These are phyloP conservation scores for Argynnis bischoffii DNA, from an alignment of 2,888 invertebrate genomes.

Conservation along the genomic window DNA sequence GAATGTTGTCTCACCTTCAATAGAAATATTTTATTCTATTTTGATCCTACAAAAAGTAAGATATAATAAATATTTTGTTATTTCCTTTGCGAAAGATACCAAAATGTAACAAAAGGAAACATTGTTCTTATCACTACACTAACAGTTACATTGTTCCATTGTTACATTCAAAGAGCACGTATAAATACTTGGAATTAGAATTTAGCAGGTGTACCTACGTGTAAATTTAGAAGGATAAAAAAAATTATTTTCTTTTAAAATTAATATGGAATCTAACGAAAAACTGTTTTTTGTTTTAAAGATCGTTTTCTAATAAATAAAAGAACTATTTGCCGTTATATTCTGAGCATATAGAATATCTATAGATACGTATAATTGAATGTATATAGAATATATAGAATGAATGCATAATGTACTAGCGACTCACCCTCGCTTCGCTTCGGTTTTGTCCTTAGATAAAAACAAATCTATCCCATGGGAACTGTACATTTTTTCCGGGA, in stretches of 20 bases:
- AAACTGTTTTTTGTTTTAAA: too few relatives aligned
- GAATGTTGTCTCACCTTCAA: not conserved
- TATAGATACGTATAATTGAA: too few relatives aligned
- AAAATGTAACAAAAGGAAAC: constrained; percentile 21
- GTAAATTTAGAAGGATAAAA: too few relatives aligned
- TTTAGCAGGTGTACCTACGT: not conserved
- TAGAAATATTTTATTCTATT: constrained; percentile 5
- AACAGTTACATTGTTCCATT: constrained; percentile 24
- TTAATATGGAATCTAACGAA: not conserved
- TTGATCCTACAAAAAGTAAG: not conserved
- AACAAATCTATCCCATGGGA: too few relatives aligned
- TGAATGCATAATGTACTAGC: too few relatives aligned
- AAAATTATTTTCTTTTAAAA: not conserved
- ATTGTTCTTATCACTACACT: constrained; percentile 22
- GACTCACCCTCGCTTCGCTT: too few relatives aligned
- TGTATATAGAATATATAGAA: too few relatives aligned
- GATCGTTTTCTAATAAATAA: too few relatives aligned
- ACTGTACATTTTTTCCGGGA: too few relatives aligned
- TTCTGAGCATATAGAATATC: too few relatives aligned
- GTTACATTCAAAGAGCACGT: constrained; percentile 22
- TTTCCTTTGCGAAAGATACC: constrained; percentile 3
- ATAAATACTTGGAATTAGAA: constrained; percentile 38
- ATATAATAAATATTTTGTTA: constrained; percentile 9
- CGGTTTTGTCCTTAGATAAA: too few relatives aligned
- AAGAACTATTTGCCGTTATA: too few relatives aligned